Evolutionary conservation across 2,113 vertebrate genomes (phyloP), one percentile per base, ranked within the genome.

Genomic region (Chiloscyllium plagiosum): DNA sequence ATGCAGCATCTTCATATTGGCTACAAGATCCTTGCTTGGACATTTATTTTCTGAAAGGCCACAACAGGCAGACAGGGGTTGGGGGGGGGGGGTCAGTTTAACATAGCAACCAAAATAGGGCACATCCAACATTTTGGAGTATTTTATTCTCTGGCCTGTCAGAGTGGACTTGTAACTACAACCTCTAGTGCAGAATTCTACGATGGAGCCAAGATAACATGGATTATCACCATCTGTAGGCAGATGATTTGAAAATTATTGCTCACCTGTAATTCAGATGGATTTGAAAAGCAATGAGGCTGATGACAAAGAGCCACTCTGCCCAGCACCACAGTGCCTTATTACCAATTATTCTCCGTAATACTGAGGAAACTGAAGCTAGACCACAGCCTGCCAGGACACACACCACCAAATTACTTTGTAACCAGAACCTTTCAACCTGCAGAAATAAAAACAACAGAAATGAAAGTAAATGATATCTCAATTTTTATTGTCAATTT

Each of bases 341-440:
- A 80, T 37, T 83, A 70, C 96, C 97, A 94, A 98, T 97, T 96
- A 97, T 92, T 10, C 97, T 78, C n/a, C 96, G 97, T 10, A 98
- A 97, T 2, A 97, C 95, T 0, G 96, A 96, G 83, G 96, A 95
- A 2, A 98, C 97, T 0, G 96, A 68, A 66, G 97, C 97, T 97
- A 98, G 96, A 2, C 99, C 99, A 0, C 98, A 96, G 95, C 99
- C 99, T 0, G 99, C 98, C 94, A 99, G 98, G 96, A 99, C 98
- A 0, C 98, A 98, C 96, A 99, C 97, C 89, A 98, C 98, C 0
- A 98, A 98, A 0, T 98, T 98, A 95, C 99, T 98, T 98, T 99
- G 99, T 96, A 99, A 98, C 99, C 99, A 99, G 97, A 99, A 99
- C 68, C 99, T 97, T 96, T 99, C 99, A 95, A 99, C 99, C 99